Conservation (phyloP, 1,140 invertebrate species). For the Oscheius sp. region DNA sequence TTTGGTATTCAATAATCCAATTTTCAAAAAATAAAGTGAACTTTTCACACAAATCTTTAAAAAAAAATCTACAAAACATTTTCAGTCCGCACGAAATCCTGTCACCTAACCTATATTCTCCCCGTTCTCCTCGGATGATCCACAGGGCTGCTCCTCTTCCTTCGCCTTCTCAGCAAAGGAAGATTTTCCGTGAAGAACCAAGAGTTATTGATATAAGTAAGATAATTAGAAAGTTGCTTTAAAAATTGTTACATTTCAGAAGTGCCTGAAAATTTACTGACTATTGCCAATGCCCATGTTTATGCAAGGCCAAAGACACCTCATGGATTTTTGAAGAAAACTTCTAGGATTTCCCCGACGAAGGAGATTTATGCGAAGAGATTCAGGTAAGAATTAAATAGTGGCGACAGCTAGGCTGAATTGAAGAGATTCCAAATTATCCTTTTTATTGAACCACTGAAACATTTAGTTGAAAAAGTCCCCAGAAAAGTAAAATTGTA, state of each 20-base stretch:
- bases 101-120: background rate
- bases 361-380: slow-evolving; percentile 15
- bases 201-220: slow-evolving; percentile 13
- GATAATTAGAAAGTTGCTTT: background rate
- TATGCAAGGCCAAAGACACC: background rate
- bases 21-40: no score
- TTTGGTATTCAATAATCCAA: no score
- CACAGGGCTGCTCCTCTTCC: background rate
- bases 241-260: slow-evolving; percentile 16
- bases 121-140: background rate
- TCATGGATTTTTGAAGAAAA: slow-evolving; percentile 9
- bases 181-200: background rate
- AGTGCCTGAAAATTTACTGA: background rate
- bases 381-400: slow-evolving; percentile 1
- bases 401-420: no score
- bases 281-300: background rate
- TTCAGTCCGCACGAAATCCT: background rate
- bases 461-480: no score
- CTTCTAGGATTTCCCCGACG: background rate
- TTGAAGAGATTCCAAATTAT: no score
- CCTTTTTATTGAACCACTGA: no score
- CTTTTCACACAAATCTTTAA: no score
- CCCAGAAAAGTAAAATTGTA: no score
- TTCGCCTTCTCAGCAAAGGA: background rate
- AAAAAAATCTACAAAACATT: no score